phyloP scores from a whole-genome alignment of 2,113 vertebrate genomes.

The Trichechus manatus region DNA sequence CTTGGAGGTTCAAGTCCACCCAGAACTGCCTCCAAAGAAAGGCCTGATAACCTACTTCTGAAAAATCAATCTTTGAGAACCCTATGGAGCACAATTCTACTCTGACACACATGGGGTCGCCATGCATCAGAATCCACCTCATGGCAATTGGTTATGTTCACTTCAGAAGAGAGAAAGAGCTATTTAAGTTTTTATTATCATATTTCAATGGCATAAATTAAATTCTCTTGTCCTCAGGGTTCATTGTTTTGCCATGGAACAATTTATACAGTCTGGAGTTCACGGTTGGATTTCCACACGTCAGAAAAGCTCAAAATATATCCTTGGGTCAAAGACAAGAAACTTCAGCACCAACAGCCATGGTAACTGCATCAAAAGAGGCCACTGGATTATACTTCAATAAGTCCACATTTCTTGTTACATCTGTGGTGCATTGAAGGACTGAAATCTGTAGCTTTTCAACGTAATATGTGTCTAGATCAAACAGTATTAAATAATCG shows the following conservation, averaged over 20 bases:
- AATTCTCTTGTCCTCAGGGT: constrained; percentile 65
- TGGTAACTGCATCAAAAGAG: constrained; percentile 93
- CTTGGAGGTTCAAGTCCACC: not conserved
- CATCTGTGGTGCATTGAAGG: constrained; percentile 83
- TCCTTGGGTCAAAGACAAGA: constrained; percentile 93
- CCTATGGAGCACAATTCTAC: not conserved
- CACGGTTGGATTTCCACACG: constrained; percentile 92
- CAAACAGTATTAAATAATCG: constrained; percentile 86
- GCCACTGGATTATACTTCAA: constrained; percentile 95
- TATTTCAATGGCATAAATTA: constrained; percentile 68
- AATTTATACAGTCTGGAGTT: constrained; percentile 85
- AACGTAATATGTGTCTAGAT: constrained; percentile 86
- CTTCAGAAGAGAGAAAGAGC: constrained; percentile 42
- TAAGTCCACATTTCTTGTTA: constrained; percentile 86
- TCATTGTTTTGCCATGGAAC: constrained; percentile 70
- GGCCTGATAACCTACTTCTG: not conserved
- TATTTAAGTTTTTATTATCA: constrained; percentile 41
- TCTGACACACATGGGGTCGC: not conserved
- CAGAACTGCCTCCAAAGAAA: not conserved
- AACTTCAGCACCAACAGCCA: constrained; percentile 90
- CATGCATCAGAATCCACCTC: not conserved
- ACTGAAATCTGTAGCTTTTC: constrained; percentile 86
- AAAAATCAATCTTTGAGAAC: not conserved
- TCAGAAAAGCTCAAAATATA: constrained; percentile 91
- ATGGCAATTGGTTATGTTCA: not conserved